phyloP scores from a whole-genome alignment of 2,888 invertebrate species.

The Apotomis turbidana region DNA sequence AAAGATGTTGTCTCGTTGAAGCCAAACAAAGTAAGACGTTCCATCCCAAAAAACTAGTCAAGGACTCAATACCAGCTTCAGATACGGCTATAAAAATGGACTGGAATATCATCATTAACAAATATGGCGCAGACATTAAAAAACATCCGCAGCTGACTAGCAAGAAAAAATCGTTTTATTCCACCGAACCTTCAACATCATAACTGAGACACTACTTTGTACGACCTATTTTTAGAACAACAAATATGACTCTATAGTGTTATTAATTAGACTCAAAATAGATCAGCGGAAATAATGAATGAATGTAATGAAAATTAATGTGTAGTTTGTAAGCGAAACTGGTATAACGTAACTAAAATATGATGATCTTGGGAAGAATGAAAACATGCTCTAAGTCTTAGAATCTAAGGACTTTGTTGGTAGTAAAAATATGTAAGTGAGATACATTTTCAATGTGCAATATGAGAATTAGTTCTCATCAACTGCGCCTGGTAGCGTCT shows the following conservation, averaged over 20 bases:
- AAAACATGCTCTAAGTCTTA: conserved; percentile 13
- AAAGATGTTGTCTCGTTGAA: background rate
- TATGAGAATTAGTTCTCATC: conserved; percentile 30
- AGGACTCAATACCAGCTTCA: conserved; percentile 23
- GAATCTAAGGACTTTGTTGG: background rate
- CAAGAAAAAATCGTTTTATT: conserved; percentile 58
- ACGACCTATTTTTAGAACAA: conserved; percentile 54
- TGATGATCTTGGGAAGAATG: conserved; percentile 1
- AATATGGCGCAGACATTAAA: conserved; percentile 31
- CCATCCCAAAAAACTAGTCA: conserved; percentile 28
- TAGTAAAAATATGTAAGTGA: background rate
- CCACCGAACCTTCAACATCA: conserved; percentile 42
- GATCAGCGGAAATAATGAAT: conserved; percentile 55
- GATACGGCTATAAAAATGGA: conserved; percentile 28
- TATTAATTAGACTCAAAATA: conserved; percentile 67
- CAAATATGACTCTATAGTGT: conserved; percentile 56
- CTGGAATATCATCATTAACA: conserved; percentile 20
- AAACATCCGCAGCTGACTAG: conserved; percentile 53
- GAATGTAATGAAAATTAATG: conserved; percentile 61
- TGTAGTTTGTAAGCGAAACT: conserved; percentile 54
- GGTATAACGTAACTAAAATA: conserved; percentile 43
- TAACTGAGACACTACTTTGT: conserved; percentile 51
- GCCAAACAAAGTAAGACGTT: background rate
- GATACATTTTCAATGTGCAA: conserved; percentile 21
- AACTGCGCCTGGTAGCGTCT: conserved; percentile 15